Evolutionary conservation across 2,888 invertebrate species (phyloP), one percentile per base, ranked within the genome.

Genomic region (Spisula subtruncata): DNA sequence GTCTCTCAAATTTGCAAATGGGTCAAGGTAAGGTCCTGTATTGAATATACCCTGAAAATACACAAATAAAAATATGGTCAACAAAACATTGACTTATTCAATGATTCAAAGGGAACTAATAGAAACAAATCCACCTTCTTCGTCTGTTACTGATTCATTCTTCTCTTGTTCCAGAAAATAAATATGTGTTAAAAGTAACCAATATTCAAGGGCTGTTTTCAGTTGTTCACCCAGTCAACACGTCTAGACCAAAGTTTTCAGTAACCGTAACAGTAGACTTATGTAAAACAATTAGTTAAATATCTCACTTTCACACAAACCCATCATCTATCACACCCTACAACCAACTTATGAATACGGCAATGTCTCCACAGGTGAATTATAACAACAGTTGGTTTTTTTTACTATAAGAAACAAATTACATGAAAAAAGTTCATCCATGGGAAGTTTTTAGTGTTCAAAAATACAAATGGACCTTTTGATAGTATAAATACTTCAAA

Each of bases 41-140:
- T 86, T 92, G 88, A 87, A 91, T 85, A 92, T 91, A 79, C 92
- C 92, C 93, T 93, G 92, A 85, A 91, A 92, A 87, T 85, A 89
- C 20, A 89, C 14, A n/a, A 84, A 83, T 75, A 32, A 71, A 41
- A 71, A 32, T 60, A 25, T n/a, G 20, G 60, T 60, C n/a, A 51
- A 51, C 12, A 51, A 41, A n/a, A 51, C 12, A 51, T 16, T 51
- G 51, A 41, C 41, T 41, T 41, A 41, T 41, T 41, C 41, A 41
- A n/a, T n/a, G n/a, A n/a, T 41, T 41, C 41, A 41, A 41, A 8
- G 41, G 41, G 41, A 8, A 2, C 41, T 41, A 41, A 41, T 41
- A 41, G 41, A 41, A 41, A 41, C 41, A 41, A 41, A 41, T 41
- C 41, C 41, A 2, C 8, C 41, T 41, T 2, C 41, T 41, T 41